Base-by-base conservation (phyloP, 2,797 vertebrate genomes). In the Cyprinodon diabolis region DNA sequence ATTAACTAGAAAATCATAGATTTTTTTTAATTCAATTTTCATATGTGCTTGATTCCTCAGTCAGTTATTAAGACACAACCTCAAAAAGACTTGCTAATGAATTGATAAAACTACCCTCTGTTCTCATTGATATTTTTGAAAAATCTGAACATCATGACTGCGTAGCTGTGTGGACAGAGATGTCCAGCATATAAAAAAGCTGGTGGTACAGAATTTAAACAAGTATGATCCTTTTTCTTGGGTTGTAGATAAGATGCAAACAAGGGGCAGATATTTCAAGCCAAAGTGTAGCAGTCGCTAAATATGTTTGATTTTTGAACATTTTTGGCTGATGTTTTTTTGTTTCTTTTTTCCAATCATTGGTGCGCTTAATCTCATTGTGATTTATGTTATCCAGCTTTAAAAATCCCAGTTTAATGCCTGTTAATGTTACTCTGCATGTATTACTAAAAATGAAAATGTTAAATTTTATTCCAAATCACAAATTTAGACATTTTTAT, bases 101-200 rank as follows among this genome's bases (percentile, higher is more conserved):
- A 47, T 37, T 56, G 40, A 21, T 51, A 62, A 21, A 62, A 51
- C 6, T 40, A 17, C 12, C n/a, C 12, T 21, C 7, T n/a, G 1
- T 51, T 51, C 45, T 71, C 45, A 71, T 60, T 71, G 17, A 48
- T 19, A 71, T 70, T 58, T 43, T 25, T 25, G 47, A 23, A 48
- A 25, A 48, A 47, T 57, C 54, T 57, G 57, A 70, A 47, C 40
- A 70, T 54, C 54, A 47, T 57, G 68, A 57, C 8, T 57, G 54
- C n/a, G 56, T 57, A 37, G 40, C 23, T 47, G 40, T 70, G 68
- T 57, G 57, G 54, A 55, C 54, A 19, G 13, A 56, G 15, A 23
- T n/a, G 3, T 69, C 57, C 25, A 69, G 40, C 40, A 69, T 54
- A 68, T 45, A 23, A n/a, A n/a, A 57, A n/a, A 14, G 40, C 68